phyloP scores from a whole-genome alignment of 1,140 invertebrate genomes.

The Eumeta japonica region DNA sequence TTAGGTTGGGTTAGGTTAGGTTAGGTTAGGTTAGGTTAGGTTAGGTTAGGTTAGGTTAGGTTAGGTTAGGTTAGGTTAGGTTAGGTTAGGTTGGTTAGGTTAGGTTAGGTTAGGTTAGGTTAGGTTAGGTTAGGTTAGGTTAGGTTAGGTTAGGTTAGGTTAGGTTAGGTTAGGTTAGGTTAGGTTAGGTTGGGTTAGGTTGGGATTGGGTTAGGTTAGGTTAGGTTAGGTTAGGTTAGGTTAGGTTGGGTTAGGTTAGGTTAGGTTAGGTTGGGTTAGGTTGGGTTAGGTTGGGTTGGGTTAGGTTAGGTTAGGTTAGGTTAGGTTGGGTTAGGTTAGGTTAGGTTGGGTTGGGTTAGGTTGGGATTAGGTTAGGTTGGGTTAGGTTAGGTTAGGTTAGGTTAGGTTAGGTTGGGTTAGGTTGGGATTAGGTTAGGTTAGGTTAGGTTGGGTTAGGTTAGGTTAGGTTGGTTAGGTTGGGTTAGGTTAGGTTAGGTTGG shows the following conservation, averaged over 20 bases:
- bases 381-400: slow-evolving; percentile 19
- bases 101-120: slow-evolving; percentile 12
- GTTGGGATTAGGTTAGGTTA: no score
- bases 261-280: slow-evolving; percentile 12
- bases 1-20: not conserved
- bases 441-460: slow-evolving; percentile 17
- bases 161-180: slow-evolving; percentile 13
- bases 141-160: slow-evolving; percentile 10
- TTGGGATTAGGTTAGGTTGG: no score
- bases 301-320: slow-evolving; percentile 22
- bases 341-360: slow-evolving; percentile 20
- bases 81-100: no score
- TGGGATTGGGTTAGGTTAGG: no score
- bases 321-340: slow-evolving; percentile 23
- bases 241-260: slow-evolving; percentile 16
- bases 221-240: slow-evolving; percentile 15
- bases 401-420: no score
- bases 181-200: no score
- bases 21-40: slow-evolving; percentile 10
- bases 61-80: slow-evolving; percentile 11
- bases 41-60: slow-evolving; percentile 16
- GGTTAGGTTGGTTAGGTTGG: no score
- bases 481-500: slow-evolving; percentile 14
- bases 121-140: slow-evolving; percentile 13
- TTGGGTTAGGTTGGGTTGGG: slow-evolving; percentile 20